Conservation (phyloP, 1,140 invertebrate genomes). For the Plutomurus gul region DNA sequence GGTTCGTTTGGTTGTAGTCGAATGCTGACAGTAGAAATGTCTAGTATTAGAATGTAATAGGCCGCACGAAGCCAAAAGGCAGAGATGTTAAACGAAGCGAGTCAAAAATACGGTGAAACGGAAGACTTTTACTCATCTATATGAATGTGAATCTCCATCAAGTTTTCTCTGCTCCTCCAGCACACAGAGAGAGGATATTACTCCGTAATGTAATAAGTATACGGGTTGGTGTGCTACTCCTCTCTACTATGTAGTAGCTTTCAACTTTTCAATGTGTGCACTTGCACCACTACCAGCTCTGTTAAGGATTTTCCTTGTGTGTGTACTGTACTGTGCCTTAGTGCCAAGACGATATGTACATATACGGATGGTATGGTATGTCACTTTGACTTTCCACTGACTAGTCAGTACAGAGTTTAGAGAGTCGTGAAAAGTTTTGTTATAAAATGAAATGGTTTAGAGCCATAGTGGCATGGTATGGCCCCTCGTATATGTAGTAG, state of each 20-base stretch:
- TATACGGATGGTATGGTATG: not conserved
- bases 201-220: not conserved
- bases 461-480: too few relatives aligned
- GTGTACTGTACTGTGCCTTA: too few relatives aligned
- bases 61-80: constrained; percentile 8
- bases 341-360: too few relatives aligned
- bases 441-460: constrained; percentile 4
- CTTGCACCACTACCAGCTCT: not conserved
- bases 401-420: not conserved
- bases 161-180: too few relatives aligned
- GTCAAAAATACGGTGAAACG: not conserved
- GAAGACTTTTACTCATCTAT: constrained; percentile 25
- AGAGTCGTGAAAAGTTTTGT: constrained; percentile 23
- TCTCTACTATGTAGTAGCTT: too few relatives aligned
- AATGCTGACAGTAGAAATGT: not conserved
- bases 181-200: not conserved
- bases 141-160: constrained; percentile 9
- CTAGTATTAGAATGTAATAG: not conserved
- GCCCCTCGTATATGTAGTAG: too few relatives aligned
- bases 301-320: too few relatives aligned
- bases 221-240: too few relatives aligned
- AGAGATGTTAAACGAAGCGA: constrained; percentile 20
- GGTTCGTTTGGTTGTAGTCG: not conserved
- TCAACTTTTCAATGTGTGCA: too few relatives aligned
- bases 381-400: not conserved